Evolutionary conservation across 2,888 invertebrate genomes (phyloP).

Genomic region (Mimachlamys varia): DNA sequence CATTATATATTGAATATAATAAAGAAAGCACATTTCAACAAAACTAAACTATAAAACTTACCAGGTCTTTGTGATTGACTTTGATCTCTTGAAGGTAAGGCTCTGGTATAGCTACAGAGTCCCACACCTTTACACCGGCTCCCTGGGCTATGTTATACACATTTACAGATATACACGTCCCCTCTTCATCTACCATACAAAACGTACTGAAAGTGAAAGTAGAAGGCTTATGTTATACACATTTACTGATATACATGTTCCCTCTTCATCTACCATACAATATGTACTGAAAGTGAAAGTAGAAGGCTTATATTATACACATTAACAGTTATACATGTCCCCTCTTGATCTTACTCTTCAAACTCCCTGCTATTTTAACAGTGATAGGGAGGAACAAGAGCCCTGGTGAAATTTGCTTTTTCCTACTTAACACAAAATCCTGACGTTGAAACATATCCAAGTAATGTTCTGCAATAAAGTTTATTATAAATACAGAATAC

Average conservation of each 20-base stretch:
- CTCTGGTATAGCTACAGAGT: constrained; percentile 91
- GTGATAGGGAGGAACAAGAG: no score
- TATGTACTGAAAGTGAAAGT: constrained; percentile 86
- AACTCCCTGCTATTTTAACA: no score
- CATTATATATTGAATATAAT: no score
- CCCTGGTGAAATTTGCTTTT: no score
- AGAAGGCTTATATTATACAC: constrained; percentile 91
- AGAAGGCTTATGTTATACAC: constrained; percentile 87
- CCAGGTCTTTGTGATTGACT: constrained; percentile 84
- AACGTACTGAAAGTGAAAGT: constrained; percentile 86
- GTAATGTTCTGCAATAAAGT: no score
- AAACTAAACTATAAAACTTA: constrained; percentile 72
- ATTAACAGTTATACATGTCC: constrained; percentile 83
- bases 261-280: constrained; percentile 89
- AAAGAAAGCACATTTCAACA: no score
- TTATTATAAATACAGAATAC: no score
- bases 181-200: constrained; percentile 89
- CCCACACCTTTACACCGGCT: constrained; percentile 92
- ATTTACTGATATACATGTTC: constrained; percentile 88
- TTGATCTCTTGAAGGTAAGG: constrained; percentile 86
- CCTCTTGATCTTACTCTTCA: no score
- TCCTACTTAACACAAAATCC: no score
- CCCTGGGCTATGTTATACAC: constrained; percentile 93
- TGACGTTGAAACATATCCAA: no score
- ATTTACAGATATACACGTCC: constrained; percentile 88